Evolutionary conservation across 2,888 invertebrate genomes (phyloP).

Genomic region (Oscheius sp.): DNA sequence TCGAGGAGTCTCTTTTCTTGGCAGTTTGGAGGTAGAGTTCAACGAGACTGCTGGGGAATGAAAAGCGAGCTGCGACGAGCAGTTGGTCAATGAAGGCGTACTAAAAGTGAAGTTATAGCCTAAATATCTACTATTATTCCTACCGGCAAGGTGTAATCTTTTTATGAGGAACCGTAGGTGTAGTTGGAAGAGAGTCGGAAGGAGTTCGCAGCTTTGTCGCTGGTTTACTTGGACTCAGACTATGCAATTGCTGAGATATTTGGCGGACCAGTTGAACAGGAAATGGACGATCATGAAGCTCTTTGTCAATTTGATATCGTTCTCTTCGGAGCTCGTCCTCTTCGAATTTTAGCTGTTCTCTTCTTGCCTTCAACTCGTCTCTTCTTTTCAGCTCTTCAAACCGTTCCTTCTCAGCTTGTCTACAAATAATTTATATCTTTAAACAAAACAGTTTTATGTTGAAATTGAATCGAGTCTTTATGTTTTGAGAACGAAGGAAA

Average conservation of each 20-base stretch:
- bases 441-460: background rate
- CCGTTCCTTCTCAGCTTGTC: constrained; percentile 47
- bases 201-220: constrained; percentile 15
- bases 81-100: constrained; percentile 37
- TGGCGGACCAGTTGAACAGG: constrained; percentile 32
- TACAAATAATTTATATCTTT: constrained; percentile 28
- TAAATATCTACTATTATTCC: background rate
- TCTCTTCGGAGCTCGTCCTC: constrained; percentile 43
- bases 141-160: constrained; percentile 26
- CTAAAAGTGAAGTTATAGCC: constrained; percentile 1
- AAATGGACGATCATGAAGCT: constrained; percentile 31
- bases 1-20: constrained; percentile 6
- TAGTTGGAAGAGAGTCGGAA: constrained; percentile 56
- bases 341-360: constrained; percentile 48
- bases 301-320: constrained; percentile 40
- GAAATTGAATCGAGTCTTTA: background rate
- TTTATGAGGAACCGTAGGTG: constrained; percentile 42
- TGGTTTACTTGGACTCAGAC: constrained; percentile 9
- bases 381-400: constrained; percentile 51
- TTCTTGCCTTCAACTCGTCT: constrained; percentile 47
- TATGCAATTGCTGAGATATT: constrained; percentile 38
- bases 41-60: constrained; percentile 1
- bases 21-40: constrained; percentile 12
- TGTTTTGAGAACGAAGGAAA: background rate
- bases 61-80: constrained; percentile 26